Percentiles rank a stretch among this genome's conserved stretches.
Evolutionary conservation across 2,888 invertebrate species (phyloP).

Genomic region (Patella ulyssiponensis): DNA sequence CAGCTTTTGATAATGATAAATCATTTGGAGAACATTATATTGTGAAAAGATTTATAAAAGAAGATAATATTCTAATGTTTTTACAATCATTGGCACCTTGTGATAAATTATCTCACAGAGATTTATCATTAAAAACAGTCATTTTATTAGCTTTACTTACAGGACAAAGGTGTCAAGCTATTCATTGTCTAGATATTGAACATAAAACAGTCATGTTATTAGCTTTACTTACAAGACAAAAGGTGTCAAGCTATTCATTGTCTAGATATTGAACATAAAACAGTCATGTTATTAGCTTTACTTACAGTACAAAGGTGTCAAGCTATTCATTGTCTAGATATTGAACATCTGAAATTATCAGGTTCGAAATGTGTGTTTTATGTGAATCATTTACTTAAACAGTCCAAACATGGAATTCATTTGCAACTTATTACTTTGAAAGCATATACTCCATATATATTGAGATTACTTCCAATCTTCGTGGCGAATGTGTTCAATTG

Average conservation of each 20-base stretch:
- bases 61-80: constrained; percentile 3
- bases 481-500: too few relatives aligned
- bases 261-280: too few relatives aligned
- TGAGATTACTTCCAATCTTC: too few relatives aligned
- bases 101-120: constrained; percentile 24
- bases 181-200: constrained; percentile 25
- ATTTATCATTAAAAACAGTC: constrained; percentile 28
- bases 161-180: constrained; percentile 18
- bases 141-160: constrained; percentile 28
- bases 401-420: constrained; percentile 31
- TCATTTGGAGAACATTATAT: constrained; percentile 20
- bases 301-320: constrained; percentile 18
- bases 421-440: constrained; percentile 13
- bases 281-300: too few relatives aligned
- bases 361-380: background rate
- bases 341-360: constrained; percentile 25
- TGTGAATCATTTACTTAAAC: constrained; percentile 22
- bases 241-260: too few relatives aligned
- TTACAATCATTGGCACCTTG: constrained; percentile 30
- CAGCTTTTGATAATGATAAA: background rate
- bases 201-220: constrained; percentile 36
- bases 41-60: constrained; percentile 38
- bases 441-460: constrained; percentile 17
- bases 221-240: constrained; percentile 35
- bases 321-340: constrained; percentile 30